Evolutionary conservation across 2,113 vertebrate genomes (phyloP), one percentile per base, ranked within the genome.

Genomic region (Protomyctophum bolini): DNA sequence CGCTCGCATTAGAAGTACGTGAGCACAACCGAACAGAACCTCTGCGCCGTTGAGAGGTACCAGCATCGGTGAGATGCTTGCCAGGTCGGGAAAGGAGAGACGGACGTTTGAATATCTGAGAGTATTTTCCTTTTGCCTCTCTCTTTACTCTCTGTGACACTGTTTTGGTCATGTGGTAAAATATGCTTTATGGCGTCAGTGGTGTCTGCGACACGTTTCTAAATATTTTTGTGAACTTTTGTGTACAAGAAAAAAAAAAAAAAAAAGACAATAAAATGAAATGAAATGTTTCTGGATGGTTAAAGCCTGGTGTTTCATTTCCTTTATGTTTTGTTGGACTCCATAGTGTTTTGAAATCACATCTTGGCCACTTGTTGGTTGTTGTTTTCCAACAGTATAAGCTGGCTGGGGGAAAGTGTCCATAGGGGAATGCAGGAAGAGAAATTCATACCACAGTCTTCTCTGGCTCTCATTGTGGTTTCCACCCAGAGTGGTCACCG

Each of bases 141-240:
- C 63, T 63, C 56, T 72, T 59, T 57, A 56, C 63, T 72, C 56
- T 85, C 71, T 81, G 81, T 90, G 80, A 11, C 84, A 70, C 82
- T 86, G 80, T 81, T 80, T 74, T 82, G 75, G 74, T 92, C 80
- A 86, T 86, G 91, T 92, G 78, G 79, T 88, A 51, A 86, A 68
- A 79, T 73, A 6, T 69, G 68, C 79, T 91, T 88, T 63, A 79
- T 83, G 79, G 81, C 70, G 82, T 91, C 84, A 71, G 84, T 91
- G 85, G 72, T 82, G 82, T 92, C 52, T 83, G 86, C 63, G 55
- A 76, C 79, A 51, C 68, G 75, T 91, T 91, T 77, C 63, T 82
- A 84, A 83, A 84, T 86, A 88, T 90, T 92, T 92, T 92, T 91
- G 89, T 91, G 84, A 89, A 90, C 87, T 88, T 87, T 78, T 92